These are phyloP conservation scores for Streblospio benedicti DNA, from an alignment of 1,140 invertebrate species.

Conservation along the genomic window DNA sequence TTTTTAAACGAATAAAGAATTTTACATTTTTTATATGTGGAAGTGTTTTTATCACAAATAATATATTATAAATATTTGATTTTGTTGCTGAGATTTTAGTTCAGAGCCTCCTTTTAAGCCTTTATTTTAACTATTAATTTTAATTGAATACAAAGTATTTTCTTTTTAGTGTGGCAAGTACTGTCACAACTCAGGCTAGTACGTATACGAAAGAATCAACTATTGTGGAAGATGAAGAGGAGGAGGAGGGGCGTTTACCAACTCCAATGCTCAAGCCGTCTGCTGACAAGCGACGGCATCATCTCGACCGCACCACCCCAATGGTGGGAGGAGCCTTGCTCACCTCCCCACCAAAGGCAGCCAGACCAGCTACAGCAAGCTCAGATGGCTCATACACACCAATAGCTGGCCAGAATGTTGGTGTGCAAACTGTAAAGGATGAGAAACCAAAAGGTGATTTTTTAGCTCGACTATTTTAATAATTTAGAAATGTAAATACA, in stretches of 20 bases:
- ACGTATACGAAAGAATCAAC: background rate
- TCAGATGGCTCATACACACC: background rate
- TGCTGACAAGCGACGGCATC: constrained; percentile 20
- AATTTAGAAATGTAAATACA: no score
- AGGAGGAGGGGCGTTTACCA: constrained; percentile 28
- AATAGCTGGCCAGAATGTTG: no score
- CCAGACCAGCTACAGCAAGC: background rate
- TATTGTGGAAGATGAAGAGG: constrained; percentile 3
- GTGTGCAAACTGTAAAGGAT: no score
- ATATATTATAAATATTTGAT: no score
- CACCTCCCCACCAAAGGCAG: constrained; percentile 21
- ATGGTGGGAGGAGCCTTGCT: constrained; percentile 34
- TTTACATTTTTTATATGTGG: no score
- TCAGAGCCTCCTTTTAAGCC: no score
- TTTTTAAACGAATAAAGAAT: no score
- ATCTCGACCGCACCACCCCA: constrained; percentile 38
- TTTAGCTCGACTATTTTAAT: no score
- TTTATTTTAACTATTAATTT: background rate
- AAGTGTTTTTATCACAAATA: no score
- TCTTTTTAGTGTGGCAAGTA: background rate
- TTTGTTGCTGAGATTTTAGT: no score
- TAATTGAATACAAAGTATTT: constrained; percentile 9
- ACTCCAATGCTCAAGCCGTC: constrained; percentile 26
- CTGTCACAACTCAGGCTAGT: background rate
- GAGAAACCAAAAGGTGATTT: no score